These are phyloP conservation scores for Micoletzkya japonica DNA, from an alignment of 2,888 invertebrate species.

Conservation along the genomic window DNA sequence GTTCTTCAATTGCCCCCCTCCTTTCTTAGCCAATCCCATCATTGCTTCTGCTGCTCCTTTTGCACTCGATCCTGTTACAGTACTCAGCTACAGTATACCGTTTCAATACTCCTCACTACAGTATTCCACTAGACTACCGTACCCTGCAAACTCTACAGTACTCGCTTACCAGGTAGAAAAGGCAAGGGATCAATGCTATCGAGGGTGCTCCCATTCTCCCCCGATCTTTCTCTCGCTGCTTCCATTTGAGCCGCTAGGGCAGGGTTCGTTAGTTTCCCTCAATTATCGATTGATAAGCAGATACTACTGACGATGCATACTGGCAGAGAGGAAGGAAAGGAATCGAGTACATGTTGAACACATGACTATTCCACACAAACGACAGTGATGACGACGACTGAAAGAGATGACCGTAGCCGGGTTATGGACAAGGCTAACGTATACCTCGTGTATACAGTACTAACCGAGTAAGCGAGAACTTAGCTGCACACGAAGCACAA, in stretches of 20 bases:
- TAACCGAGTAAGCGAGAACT: conserved; percentile 73
- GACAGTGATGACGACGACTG: conserved; percentile 26
- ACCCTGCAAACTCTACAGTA: neutral
- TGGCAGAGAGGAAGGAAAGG: conserved; percentile 59
- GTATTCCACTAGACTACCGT: too few species aligned
- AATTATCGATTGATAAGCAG: conserved; percentile 18
- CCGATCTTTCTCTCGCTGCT: conserved; percentile 8
- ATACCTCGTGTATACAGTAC: neutral
- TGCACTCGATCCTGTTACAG: neutral
- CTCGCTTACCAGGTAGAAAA: neutral
- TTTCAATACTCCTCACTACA: too few species aligned
- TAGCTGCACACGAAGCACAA: conserved; percentile 87
- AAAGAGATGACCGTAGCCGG: neutral
- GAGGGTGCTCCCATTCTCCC: conserved; percentile 3
- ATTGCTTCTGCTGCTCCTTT: conserved; percentile 19
- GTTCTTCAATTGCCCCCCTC: conserved; percentile 23
- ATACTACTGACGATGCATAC: conserved; percentile 46
- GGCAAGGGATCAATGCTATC: conserved; percentile 6
- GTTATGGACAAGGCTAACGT: neutral
- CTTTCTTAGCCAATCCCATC: conserved; percentile 26
- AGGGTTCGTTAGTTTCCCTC: conserved; percentile 72
- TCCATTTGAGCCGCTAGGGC: conserved; percentile 58
- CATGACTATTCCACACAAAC: conserved; percentile 70
- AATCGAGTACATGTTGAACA: conserved; percentile 60
- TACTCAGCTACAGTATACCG: neutral